Conservation (phyloP, 2,888 invertebrate species). For the Spilarctia lutea region DNA sequence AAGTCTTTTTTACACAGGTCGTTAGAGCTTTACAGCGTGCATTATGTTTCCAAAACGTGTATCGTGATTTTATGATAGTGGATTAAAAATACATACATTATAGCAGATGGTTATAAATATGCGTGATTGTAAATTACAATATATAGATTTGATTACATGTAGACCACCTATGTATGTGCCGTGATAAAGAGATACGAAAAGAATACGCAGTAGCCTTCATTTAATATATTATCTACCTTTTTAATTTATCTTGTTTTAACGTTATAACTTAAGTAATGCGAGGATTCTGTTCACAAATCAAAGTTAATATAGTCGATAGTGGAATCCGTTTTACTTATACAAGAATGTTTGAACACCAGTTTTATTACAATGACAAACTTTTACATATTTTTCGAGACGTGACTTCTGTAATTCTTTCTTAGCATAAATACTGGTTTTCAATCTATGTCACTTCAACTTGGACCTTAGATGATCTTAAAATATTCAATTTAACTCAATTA, state of each 20-base stretch:
- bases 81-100: conserved; percentile 37
- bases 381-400: background rate
- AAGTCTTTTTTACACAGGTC: conserved; percentile 18
- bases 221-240: background rate
- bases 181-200: background rate
- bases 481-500: background rate
- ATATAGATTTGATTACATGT: conserved; percentile 13
- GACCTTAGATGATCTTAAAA: background rate
- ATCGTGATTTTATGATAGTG: conserved; percentile 27
- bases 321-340: background rate
- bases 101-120: conserved; percentile 5
- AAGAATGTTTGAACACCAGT: background rate
- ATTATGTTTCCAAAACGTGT: conserved; percentile 28
- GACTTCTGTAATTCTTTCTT: background rate
- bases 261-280: background rate
- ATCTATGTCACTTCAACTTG: background rate
- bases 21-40: conserved; percentile 37
- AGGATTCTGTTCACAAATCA: background rate
- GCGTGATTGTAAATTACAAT: conserved; percentile 12
- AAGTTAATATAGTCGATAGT: background rate
- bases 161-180: conserved; percentile 5
- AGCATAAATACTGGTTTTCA: background rate
- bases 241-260: background rate
- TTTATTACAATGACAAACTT: background rate
- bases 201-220: background rate